Conservation (phyloP, 2,888 invertebrate species). For the Drosophila gaucha region DNA sequence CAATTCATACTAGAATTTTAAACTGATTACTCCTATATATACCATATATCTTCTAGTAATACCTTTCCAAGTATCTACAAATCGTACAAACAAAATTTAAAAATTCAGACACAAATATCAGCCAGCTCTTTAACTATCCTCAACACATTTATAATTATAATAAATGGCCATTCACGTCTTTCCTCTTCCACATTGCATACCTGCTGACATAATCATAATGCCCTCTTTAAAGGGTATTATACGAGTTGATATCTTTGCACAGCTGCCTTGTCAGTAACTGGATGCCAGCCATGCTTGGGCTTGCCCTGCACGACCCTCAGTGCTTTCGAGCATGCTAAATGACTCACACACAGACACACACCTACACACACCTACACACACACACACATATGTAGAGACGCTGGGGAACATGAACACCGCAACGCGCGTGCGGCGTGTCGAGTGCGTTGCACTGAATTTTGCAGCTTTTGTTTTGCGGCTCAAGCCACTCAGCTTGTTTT, state of each 20-base stretch:
- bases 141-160: conserved; percentile 1
- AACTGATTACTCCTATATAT: not conserved
- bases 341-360: conserved; percentile 53
- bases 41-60: not conserved
- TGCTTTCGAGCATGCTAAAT: conserved; percentile 68
- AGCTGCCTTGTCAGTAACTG: conserved; percentile 30
- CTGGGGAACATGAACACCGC: conserved; percentile 13
- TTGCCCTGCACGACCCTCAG: conserved; percentile 44
- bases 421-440: conserved; percentile 60
- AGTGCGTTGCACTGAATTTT: conserved; percentile 81
- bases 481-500: conserved; percentile 73
- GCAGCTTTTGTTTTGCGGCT: conserved; percentile 74
- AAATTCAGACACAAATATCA: not conserved
- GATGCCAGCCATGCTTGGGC: conserved; percentile 13
- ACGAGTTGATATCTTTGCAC: conserved; percentile 21
- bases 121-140: not conserved
- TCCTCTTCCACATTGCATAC: not conserved
- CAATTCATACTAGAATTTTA: no score
- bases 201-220: not conserved
- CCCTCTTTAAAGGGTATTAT: conserved; percentile 15
- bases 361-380: conserved; percentile 12
- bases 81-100: not conserved
- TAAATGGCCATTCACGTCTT: not conserved
- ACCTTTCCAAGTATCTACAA: not conserved
- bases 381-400: conserved; percentile 9